Evolutionary conservation across 2,888 invertebrate species (phyloP).

Genomic region (Ephialtes manifestator): DNA sequence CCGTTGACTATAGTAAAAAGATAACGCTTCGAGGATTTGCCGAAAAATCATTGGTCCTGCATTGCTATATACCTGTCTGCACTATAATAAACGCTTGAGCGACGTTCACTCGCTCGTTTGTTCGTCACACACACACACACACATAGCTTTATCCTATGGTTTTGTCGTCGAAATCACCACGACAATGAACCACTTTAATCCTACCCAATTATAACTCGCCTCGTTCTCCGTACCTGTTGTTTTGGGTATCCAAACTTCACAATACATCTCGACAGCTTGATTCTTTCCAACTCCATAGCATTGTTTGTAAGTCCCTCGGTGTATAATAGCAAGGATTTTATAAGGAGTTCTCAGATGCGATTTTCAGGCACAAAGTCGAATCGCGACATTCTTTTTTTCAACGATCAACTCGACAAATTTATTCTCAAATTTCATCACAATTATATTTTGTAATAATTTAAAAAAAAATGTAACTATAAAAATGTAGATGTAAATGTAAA

Average conservation of each 20-base stretch:
- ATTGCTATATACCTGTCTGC: slow-evolving; percentile 19
- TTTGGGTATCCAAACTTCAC: slow-evolving; percentile 44
- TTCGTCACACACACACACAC: slow-evolving; percentile 10
- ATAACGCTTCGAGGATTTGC: slow-evolving; percentile 37
- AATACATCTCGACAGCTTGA: slow-evolving; percentile 29
- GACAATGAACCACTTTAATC: slow-evolving; percentile 49
- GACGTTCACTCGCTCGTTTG: slow-evolving; percentile 12
- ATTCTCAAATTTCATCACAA: too few relatives aligned
- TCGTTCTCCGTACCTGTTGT: slow-evolving; percentile 34
- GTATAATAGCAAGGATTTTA: not conserved
- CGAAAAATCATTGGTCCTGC: not conserved
- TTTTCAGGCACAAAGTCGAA: not conserved
- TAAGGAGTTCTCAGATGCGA: slow-evolving; percentile 1
- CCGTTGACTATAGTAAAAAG: slow-evolving; percentile 50
- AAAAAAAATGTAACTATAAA: too few relatives aligned
- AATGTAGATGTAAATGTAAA: too few relatives aligned
- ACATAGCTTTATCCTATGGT: not conserved
- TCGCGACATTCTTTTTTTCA: not conserved
- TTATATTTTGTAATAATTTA: too few relatives aligned
- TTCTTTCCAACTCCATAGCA: slow-evolving; percentile 10
- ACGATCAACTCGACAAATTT: too few relatives aligned
- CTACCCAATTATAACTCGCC: slow-evolving; percentile 42
- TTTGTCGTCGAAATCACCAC: slow-evolving; percentile 10
- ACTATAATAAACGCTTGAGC: not conserved
- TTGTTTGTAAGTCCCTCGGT: not conserved